phyloP scores from a whole-genome alignment of 1,140 invertebrate species.

The Brachionus plicatilis region DNA sequence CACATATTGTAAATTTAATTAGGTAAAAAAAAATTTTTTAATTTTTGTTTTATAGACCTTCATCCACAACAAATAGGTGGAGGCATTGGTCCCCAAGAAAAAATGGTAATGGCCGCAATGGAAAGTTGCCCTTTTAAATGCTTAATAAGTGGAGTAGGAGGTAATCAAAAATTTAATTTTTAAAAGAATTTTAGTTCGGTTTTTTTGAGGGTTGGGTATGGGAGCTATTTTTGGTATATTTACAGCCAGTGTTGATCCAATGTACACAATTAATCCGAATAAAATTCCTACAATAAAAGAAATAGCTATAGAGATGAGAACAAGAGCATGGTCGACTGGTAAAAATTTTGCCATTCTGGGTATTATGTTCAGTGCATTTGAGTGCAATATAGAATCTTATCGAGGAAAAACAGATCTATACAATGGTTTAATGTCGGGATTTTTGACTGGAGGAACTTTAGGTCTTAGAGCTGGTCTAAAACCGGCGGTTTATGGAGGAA shows the following conservation, averaged over 20 bases:
- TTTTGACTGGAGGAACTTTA: constrained; percentile 41
- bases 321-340: constrained; percentile 79
- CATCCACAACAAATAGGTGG: constrained; percentile 27
- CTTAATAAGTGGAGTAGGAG: constrained; percentile 77
- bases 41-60: neutral
- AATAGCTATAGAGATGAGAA: constrained; percentile 74
- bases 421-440: constrained; percentile 41
- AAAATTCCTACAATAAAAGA: constrained; percentile 60
- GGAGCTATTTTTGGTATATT: constrained; percentile 89
- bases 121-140: constrained; percentile 90
- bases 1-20: neutral
- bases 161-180: constrained; percentile 58
- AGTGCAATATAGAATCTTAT: constrained; percentile 76
- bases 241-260: constrained; percentile 87
- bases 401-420: constrained; percentile 42
- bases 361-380: constrained; percentile 80
- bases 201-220: constrained; percentile 71
- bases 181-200: neutral
- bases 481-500: constrained; percentile 79
- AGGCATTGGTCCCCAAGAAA: neutral
- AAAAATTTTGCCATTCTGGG: constrained; percentile 96
- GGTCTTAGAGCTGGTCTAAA: constrained; percentile 71
- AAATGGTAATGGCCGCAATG: constrained; percentile 55
- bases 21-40: neutral
- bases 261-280: constrained; percentile 62